These are phyloP conservation scores for Spialia ferax DNA, from an alignment of 2,888 invertebrate species.

Conservation along the genomic window DNA sequence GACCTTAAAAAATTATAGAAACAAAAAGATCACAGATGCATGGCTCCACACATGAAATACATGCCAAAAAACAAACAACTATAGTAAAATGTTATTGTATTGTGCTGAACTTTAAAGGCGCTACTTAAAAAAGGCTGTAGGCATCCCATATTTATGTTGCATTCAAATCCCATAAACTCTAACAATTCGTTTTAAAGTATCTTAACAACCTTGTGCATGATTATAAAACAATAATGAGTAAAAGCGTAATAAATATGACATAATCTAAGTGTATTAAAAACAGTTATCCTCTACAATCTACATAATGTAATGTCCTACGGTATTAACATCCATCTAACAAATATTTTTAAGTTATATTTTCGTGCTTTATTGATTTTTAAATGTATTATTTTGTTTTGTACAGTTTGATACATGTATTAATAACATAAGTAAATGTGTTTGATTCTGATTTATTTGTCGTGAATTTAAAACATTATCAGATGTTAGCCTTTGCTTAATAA, in stretches of 20 bases:
- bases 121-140: too few relatives aligned
- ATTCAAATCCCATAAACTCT: not conserved
- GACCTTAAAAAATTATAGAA: not conserved
- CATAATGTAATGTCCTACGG: too few relatives aligned
- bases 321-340: too few relatives aligned
- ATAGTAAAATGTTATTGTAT: not conserved
- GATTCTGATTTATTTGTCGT: not conserved
- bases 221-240: too few relatives aligned
- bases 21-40: slow-evolving; percentile 6
- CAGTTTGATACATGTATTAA: not conserved
- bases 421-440: not conserved
- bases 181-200: not conserved
- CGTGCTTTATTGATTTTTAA: not conserved
- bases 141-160: too few relatives aligned
- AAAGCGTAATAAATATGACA: too few relatives aligned
- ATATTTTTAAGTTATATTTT: too few relatives aligned
- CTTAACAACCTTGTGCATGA: not conserved
- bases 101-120: not conserved
- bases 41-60: not conserved
- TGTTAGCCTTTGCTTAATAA: not conserved
- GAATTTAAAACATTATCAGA: too few relatives aligned
- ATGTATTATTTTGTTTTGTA: not conserved
- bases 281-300: too few relatives aligned
- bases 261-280: too few relatives aligned
- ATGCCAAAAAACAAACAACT: not conserved